These are phyloP conservation scores for Epirrhoe tristata DNA, from an alignment of 2,888 invertebrate species.

Conservation along the genomic window DNA sequence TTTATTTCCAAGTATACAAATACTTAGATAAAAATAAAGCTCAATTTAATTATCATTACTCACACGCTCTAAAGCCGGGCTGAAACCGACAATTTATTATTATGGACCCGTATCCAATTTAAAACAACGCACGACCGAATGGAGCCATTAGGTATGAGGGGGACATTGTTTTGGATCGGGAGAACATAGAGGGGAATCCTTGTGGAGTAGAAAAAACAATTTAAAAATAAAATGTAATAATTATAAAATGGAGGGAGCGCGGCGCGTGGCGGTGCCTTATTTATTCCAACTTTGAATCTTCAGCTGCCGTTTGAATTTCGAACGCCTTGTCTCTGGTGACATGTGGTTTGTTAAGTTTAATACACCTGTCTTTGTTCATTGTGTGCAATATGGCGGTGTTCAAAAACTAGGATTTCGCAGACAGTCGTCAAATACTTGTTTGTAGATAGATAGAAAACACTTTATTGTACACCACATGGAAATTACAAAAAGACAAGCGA, in stretches of 20 bases:
- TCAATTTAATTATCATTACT: constrained; percentile 84
- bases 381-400: constrained; percentile 35
- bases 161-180: constrained; percentile 77
- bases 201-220: constrained; percentile 83
- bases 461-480: too few relatives aligned
- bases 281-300: constrained; percentile 74
- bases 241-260: constrained; percentile 80
- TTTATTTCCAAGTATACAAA: constrained; percentile 45
- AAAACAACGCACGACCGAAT: constrained; percentile 82
- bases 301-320: constrained; percentile 80
- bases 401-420: not conserved
- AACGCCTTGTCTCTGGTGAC: constrained; percentile 61
- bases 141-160: constrained; percentile 74
- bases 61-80: constrained; percentile 75
- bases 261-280: constrained; percentile 82
- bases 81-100: constrained; percentile 84
- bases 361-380: constrained; percentile 46
- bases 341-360: constrained; percentile 64
- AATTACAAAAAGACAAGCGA: too few relatives aligned
- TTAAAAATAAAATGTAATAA: constrained; percentile 85
- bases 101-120: constrained; percentile 85
- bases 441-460: too few relatives aligned
- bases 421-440: too few relatives aligned
- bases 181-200: constrained; percentile 78
- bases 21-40: constrained; percentile 70